Base-by-base conservation (phyloP, 2,888 invertebrate species). In the Sarcophaga caerulescens region DNA sequence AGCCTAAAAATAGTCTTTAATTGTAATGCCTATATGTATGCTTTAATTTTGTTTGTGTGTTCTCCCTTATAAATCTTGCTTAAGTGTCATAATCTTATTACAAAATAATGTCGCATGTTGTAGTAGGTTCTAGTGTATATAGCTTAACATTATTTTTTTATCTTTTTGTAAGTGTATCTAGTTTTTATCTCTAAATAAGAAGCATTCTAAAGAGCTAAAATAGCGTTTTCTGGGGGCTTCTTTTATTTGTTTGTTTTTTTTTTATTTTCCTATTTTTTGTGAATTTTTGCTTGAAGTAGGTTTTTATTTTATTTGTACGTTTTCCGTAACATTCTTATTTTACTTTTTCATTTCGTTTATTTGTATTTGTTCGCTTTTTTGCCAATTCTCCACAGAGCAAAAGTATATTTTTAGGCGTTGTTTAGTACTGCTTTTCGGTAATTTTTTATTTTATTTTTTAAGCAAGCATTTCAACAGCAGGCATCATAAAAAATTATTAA, bases 401-500 rank as follows among this genome's bases (percentile, higher is more conserved):
- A 60, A 66, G 19, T 21, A 65, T 70, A 47, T 68, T 81, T 77
- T 57, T 60, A 81, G 76, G 70, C 70, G 70, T 82, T 82, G 21
- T 76, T 35, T 71, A 62, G 62, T 63, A 74, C 52, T 35, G 35
- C 35, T 35, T 35, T 35, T 10, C 35, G 35, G 8, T 10, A 35
- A 8, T 10, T 52, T 65, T 57, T 23, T 1, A 66, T 4, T 65
- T 76, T 45, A 10, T 52, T 21, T n/a, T 81, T 59, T 35, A 35
- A 10, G n/a, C 12, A 35, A 19, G 25, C 17, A 60, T 74, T 68
- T 60, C 35, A 60, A 47, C 60, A 52, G 17, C 47, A 52, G 21
- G 52, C n/a, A 74, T 52, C 14, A 21, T 35, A 75, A 69, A 60
- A 12, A 69, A 63, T 45, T 65, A 52, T 63, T 66, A 23, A 21